phyloP scores from a whole-genome alignment of 2,113 vertebrate genomes.

The Engystomops pustulosus region DNA sequence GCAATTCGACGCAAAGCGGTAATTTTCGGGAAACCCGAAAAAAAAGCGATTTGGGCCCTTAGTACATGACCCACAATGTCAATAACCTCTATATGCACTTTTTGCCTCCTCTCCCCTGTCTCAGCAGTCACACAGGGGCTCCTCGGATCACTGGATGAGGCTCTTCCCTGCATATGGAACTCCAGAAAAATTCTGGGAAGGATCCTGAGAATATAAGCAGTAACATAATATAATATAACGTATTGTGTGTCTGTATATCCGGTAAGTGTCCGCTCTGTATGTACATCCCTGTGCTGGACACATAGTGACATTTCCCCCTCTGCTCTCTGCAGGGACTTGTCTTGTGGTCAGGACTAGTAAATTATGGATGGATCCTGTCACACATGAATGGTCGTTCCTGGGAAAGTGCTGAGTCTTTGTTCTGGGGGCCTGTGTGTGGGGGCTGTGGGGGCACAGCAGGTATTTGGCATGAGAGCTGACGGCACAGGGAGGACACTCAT shows the following conservation, averaged over 20 bases:
- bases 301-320: background rate
- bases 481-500: background rate
- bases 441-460: background rate
- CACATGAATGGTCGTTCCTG: background rate
- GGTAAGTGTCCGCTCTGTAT: background rate
- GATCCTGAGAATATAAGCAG: background rate
- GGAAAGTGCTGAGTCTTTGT: conserved; percentile 3
- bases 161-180: background rate
- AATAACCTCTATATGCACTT: too few relatives aligned
- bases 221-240: background rate
- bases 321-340: background rate
- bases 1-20: too few relatives aligned
- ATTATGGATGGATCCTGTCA: background rate
- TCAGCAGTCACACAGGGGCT: too few relatives aligned
- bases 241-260: background rate
- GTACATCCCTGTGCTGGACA: background rate
- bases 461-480: background rate
- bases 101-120: too few relatives aligned
- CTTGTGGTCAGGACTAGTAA: conserved; percentile 2
- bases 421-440: background rate
- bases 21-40: too few relatives aligned
- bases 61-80: too few relatives aligned
- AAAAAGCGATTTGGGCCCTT: too few relatives aligned
- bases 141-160: background rate
- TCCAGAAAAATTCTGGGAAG: background rate